Percentiles rank a stretch among this genome's conserved stretches.
Evolutionary conservation across 2,797 vertebrate species (phyloP).

Genomic region (Oreonectes daqikongensis): DNA sequence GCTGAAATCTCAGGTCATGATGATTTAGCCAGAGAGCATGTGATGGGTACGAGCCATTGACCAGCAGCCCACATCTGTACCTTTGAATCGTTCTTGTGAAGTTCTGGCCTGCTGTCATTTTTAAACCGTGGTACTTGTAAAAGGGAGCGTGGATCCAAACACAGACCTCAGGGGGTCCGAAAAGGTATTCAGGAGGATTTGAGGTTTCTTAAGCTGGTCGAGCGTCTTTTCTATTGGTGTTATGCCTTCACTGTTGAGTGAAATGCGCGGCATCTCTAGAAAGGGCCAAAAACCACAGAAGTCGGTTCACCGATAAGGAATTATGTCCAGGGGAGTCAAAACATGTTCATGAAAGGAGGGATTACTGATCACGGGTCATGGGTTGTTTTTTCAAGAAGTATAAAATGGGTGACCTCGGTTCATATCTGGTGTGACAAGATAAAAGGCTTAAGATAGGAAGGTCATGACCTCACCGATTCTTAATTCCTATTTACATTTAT

Average conservation of each 20-base stretch:
- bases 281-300: slow-evolving; percentile 32
- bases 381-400: slow-evolving; percentile 28
- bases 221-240: slow-evolving; percentile 46
- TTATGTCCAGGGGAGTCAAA: slow-evolving; percentile 45
- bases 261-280: slow-evolving; percentile 34
- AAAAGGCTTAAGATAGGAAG: background rate
- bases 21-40: slow-evolving; percentile 51
- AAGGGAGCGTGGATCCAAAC: slow-evolving; percentile 42
- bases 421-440: slow-evolving; percentile 11
- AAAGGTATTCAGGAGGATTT: slow-evolving; percentile 48
- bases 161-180: slow-evolving; percentile 39
- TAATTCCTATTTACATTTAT: background rate
- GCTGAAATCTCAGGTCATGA: slow-evolving; percentile 51
- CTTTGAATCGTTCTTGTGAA: slow-evolving; percentile 44
- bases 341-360: slow-evolving; percentile 44
- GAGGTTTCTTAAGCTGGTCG: slow-evolving; percentile 45
- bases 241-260: slow-evolving; percentile 22
- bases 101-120: slow-evolving; percentile 34
- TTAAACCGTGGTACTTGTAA: slow-evolving; percentile 47
- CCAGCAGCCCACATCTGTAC: slow-evolving; percentile 16
- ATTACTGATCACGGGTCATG: slow-evolving; percentile 45
- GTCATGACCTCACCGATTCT: background rate
- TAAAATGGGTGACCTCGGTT: slow-evolving; percentile 10
- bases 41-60: slow-evolving; percentile 45
- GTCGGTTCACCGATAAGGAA: slow-evolving; percentile 51